Base-by-base conservation (phyloP, 1,140 invertebrate genomes). In the Cyphomyrmex costatus region DNA sequence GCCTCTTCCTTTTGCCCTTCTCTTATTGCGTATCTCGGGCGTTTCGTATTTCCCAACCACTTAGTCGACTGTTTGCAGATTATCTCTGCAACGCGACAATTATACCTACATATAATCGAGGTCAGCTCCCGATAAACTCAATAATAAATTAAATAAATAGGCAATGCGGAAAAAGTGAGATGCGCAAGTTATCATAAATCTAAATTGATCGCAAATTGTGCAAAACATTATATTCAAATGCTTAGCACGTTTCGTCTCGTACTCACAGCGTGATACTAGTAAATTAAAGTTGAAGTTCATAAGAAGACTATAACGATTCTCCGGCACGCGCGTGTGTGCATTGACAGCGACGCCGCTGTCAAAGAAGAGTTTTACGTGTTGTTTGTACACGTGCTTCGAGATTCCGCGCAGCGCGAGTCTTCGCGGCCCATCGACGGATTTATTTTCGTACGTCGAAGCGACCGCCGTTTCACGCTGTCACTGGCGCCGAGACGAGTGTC, bases 381-480 rank as follows among this genome's bases (percentile, higher is more conserved):
- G 87, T 89, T 90, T 89, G 89, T 89, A 79, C 89, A 90, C 89
- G 89, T 90, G 89, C 73, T 33, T 27, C 33, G 68, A 68, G 78
- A 90, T 90, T 85, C 74, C 85, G 51, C 16, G 51, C n/a, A n/a
- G 77, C 46, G 61, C 86, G 60, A 60, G 84, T 77, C 85, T 79
- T 74, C 83, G 24, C 71, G 68, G 68, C 42, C 42, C 86, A 89
- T 90, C 86, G 76, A 86, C 16, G 70, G 86, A 90, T 90, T 90
- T 90, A 90, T 90, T 90, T 90, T 90, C 78, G 89, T 90, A 90
- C 77, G 84, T 86, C 74, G 60, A 80, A 82, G 51, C 24, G 56
- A 42, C 49, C 51, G 74, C 10, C 61, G 83, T 27, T 53, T 82
- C 16, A 51, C 88, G 86, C 87, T 90, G 89, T 87, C 89, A 66